These are phyloP conservation scores for Mareca penelope DNA, from an alignment of 2,797 vertebrate genomes.

Conservation along the genomic window DNA sequence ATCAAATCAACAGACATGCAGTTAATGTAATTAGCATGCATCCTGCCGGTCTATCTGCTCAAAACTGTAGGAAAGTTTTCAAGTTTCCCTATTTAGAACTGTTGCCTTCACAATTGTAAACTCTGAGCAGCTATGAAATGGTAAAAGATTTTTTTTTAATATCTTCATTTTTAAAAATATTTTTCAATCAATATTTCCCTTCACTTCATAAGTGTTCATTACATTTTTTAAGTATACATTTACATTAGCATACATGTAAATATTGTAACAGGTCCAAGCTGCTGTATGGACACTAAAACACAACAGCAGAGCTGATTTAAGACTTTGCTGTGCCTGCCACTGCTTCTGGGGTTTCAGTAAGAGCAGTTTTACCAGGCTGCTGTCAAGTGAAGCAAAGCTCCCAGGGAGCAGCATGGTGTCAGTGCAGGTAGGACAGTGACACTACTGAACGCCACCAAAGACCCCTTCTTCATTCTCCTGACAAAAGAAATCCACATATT, in stretches of 20 bases:
- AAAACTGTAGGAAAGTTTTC: background rate
- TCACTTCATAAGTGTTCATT: background rate
- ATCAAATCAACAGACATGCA: background rate
- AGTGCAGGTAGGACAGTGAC: background rate
- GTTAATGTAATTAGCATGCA: background rate
- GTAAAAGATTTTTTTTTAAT: background rate
- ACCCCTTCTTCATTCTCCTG: rapidly evolving
- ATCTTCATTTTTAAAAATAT: background rate
- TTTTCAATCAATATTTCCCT: background rate
- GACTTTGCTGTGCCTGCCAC: background rate
- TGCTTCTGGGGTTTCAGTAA: background rate
- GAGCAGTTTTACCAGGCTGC: background rate
- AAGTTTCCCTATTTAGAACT: background rate
- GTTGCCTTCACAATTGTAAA: rapidly evolving
- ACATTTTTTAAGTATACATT: too few relatives aligned
- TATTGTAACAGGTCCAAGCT: background rate
- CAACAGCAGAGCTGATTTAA: background rate
- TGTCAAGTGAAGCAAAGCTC: background rate
- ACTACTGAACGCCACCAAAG: background rate
- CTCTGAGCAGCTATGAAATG: background rate
- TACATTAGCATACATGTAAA: rapidly evolving
- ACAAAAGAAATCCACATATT: background rate
- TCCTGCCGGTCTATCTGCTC: background rate
- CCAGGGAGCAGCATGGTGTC: background rate
- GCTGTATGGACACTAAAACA: rapidly evolving